Evolutionary conservation across 1,140 invertebrate genomes (phyloP).

Genomic region (Potamilus streckersoni): DNA sequence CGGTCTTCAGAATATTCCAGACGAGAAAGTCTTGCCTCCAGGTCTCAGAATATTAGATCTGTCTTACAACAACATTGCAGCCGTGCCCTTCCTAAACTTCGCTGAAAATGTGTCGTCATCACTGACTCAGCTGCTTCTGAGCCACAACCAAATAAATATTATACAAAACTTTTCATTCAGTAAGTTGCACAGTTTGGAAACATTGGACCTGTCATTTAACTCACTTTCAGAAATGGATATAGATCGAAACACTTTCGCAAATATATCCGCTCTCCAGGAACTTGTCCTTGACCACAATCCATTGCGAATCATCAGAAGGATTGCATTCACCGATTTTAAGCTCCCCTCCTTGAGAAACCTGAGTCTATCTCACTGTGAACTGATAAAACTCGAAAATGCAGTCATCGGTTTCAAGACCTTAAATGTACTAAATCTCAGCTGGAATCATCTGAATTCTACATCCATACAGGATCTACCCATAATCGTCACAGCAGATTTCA

Average conservation of each 20-base stretch:
- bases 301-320: slow-evolving; percentile 3
- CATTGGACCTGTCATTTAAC: slow-evolving; percentile 24
- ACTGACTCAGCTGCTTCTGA: slow-evolving; percentile 7
- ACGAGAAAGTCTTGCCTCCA: background rate
- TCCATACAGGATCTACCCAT: too few relatives aligned
- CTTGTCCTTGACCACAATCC: slow-evolving; percentile 13
- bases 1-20: slow-evolving; percentile 2
- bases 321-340: slow-evolving; percentile 15
- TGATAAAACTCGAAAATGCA: slow-evolving; percentile 2
- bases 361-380: slow-evolving; percentile 23
- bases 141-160: slow-evolving; percentile 15
- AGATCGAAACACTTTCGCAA: slow-evolving; percentile 17
- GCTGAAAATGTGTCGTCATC: background rate
- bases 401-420: slow-evolving; percentile 13
- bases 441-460: slow-evolving; percentile 12
- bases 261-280: slow-evolving; percentile 7
- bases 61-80: slow-evolving; percentile 13
- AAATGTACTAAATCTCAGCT: slow-evolving; percentile 16
- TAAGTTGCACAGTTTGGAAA: background rate
- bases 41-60: slow-evolving; percentile 12
- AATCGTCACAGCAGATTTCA: too few relatives aligned
- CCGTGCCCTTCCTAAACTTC: slow-evolving; percentile 13
- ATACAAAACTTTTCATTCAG: slow-evolving; percentile 14
- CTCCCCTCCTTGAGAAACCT: slow-evolving; percentile 7
- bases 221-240: background rate